Base-by-base conservation (phyloP, 2,797 vertebrate genomes). In the Cetoscarus ocellatus region DNA sequence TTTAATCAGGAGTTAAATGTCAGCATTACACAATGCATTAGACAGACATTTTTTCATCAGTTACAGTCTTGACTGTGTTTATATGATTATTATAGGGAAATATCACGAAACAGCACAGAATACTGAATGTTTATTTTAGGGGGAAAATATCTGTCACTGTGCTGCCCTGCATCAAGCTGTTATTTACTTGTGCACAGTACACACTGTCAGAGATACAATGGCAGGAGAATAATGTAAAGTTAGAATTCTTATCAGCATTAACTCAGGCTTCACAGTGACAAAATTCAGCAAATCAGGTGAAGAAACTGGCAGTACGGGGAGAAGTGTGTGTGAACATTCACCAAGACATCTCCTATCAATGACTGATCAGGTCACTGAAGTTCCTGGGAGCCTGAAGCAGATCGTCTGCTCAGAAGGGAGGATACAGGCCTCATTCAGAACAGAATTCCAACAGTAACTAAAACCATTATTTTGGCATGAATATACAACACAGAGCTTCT, bases 1-100 rank as follows among this genome's bases (percentile, higher is more conserved):
- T 44, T 76, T 80, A 83, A 86, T 80, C 72, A 84, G 64, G 58
- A 77, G 67, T 81, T 83, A 64, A 78, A 77, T 79, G 74, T 77
- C 83, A 83, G 47, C 8, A 39, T 67, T 57, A 77, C 60, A 73
- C 48, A 70, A 70, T 51, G 67, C 54, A 80, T 79, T 67, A 52
- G 73, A 63, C 58, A 55, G 17, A n/a, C 17, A 44, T 57, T 39
- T 80, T 70, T 75, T 67, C 35, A 14, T 50, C 63, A 60, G 58
- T 73, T 66, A 70, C 7, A 40, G 57, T 42, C 35, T 34, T 61
- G 43, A 65, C 12, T 39, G n/a, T 56, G 43, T 15, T 59, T 67
- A 40, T 45, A 64, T 73, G 36, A 49, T 52, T 67, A 70, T 77
- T 58, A 55, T 58, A 55, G 10, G 39, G 11, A 70, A 56, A 74